Conservation (phyloP, 2,113 vertebrate species). For the Limnothrissa miodon region DNA sequence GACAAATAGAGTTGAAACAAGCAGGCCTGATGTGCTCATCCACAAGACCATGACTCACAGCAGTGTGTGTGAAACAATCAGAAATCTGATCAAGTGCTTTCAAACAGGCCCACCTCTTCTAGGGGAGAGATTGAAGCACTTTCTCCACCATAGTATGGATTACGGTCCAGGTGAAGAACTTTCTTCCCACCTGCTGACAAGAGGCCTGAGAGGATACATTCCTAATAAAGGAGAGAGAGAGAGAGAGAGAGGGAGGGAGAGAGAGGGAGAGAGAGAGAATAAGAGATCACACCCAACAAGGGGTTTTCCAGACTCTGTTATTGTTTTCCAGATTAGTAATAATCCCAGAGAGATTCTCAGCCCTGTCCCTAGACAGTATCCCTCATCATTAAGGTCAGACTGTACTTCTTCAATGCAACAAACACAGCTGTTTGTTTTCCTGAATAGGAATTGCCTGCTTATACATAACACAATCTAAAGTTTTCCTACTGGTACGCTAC, state of each 20-base stretch:
- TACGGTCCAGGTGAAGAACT: conserved; percentile 76
- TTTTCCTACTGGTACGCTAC: too few species aligned
- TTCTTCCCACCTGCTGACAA: conserved; percentile 73
- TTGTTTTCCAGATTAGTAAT: not conserved
- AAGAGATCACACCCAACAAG: not conserved
- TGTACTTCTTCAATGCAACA: not conserved
- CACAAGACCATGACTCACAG: not conserved
- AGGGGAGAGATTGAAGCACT: conserved; percentile 71
- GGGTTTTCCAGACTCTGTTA: not conserved
- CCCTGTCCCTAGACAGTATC: not conserved
- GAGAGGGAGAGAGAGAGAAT: not conserved
- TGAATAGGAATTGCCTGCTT: not conserved
- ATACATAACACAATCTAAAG: too few species aligned
- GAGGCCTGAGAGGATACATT: conserved; percentile 75
- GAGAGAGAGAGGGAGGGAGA: not conserved
- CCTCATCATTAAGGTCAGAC: not conserved
- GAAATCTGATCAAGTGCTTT: not conserved
- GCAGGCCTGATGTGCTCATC: not conserved
- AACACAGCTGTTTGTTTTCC: not conserved
- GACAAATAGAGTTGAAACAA: not conserved
- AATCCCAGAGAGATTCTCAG: not conserved
- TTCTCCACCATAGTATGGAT: conserved; percentile 72
- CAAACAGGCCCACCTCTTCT: conserved; percentile 61
- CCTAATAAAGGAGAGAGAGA: conserved; percentile 53
- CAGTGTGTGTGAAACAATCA: not conserved